A percentile compares a stretch with the other conserved stretches of the same genome.
Conservation (phyloP, 2,888 invertebrate genomes). For the Agriopis leucophaearia region DNA sequence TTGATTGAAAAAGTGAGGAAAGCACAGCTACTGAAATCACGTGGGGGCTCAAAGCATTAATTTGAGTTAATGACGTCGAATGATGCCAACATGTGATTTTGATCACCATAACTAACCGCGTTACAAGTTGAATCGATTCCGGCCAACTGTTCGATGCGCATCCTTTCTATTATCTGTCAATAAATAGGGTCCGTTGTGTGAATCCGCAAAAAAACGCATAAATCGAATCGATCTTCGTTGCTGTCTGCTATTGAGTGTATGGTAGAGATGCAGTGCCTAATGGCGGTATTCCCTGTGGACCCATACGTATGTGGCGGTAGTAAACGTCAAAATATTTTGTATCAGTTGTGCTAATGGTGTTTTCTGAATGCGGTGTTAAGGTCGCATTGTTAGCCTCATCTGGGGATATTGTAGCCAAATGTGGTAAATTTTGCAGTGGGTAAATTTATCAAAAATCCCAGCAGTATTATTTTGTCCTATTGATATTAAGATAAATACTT, state of each 20-base stretch:
- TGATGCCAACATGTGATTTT: constrained; percentile 80
- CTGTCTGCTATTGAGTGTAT: constrained; percentile 75
- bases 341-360: constrained; percentile 80
- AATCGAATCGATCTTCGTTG: constrained; percentile 84
- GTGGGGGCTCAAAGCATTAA: constrained; percentile 42
- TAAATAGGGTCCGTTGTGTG: constrained; percentile 79
- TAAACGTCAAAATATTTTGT: constrained; percentile 85
- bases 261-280: constrained; percentile 65
- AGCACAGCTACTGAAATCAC: constrained; percentile 43
- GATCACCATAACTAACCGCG: constrained; percentile 84
- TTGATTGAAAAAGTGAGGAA: constrained; percentile 31
- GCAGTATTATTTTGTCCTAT: neutral
- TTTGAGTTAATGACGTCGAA: constrained; percentile 59
- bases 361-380: constrained; percentile 76
- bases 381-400: constrained; percentile 74
- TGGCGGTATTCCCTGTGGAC: constrained; percentile 75
- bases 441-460: constrained; percentile 21
- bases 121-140: constrained; percentile 74
- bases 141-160: constrained; percentile 77
- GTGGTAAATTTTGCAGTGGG: constrained; percentile 52
- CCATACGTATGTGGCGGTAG: constrained; percentile 75
- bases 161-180: constrained; percentile 80
- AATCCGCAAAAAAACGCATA: constrained; percentile 81
- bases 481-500: neutral
- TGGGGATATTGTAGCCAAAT: constrained; percentile 74